phyloP scores from a whole-genome alignment of 1,140 invertebrate genomes.

The Pachyrhynchus sulphureomaculatus region DNA sequence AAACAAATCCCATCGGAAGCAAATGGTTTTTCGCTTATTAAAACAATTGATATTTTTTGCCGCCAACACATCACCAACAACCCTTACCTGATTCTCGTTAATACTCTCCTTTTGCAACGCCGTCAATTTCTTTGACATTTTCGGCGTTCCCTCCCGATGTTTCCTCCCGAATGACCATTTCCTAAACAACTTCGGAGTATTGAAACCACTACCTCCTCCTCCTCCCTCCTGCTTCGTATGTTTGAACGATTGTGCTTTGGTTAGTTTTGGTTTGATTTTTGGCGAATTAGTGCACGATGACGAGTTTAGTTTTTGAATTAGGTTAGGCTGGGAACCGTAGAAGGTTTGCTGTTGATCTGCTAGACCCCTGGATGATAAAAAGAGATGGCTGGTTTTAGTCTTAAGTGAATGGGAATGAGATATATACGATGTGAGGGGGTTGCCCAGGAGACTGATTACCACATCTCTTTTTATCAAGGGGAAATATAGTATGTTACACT shows the following conservation, averaged over 20 bases:
- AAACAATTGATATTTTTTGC: not conserved
- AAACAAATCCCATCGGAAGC: not conserved
- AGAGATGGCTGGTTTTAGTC: constrained; percentile 16
- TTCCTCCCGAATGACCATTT: constrained; percentile 47
- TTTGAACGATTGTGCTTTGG: constrained; percentile 52
- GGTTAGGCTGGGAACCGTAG: constrained; percentile 52
- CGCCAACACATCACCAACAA: not conserved
- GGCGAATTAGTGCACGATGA: constrained; percentile 46
- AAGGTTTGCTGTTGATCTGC: constrained; percentile 41
- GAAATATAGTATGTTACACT: no score
- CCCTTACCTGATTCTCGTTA: constrained; percentile 28
- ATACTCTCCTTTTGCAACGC: constrained; percentile 26
- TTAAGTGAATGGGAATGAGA: constrained; percentile 19
- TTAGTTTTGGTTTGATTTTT: constrained; percentile 49
- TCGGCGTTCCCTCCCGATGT: constrained; percentile 34
- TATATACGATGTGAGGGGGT: not conserved
- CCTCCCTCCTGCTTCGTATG: constrained; percentile 42
- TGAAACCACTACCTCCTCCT: constrained; percentile 36
- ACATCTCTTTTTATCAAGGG: constrained; percentile 27
- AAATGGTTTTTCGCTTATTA: no score
- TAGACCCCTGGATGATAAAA: constrained; percentile 41
- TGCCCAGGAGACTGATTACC: constrained; percentile 13
- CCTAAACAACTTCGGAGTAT: constrained; percentile 46
- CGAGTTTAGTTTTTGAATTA: constrained; percentile 48
- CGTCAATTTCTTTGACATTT: constrained; percentile 39